These are phyloP conservation scores for Simalia tracyae DNA, from an alignment of 2,797 vertebrate species.

Conservation along the genomic window DNA sequence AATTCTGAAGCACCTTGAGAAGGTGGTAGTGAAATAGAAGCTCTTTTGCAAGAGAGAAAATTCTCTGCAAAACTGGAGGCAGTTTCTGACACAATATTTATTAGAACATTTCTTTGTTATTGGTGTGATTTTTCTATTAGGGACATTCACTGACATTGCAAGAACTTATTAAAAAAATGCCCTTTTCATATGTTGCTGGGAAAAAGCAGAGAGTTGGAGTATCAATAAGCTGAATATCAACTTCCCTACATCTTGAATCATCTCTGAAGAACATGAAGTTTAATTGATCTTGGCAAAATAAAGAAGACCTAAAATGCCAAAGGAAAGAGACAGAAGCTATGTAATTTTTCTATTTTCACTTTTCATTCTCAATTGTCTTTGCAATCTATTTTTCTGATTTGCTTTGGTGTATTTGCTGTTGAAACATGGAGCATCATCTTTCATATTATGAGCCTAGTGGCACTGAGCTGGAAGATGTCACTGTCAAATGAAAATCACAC, in stretches of 20 bases:
- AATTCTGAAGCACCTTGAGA: background rate
- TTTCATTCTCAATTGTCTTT: accelerated
- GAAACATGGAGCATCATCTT: background rate
- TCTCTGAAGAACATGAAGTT: background rate
- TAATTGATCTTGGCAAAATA: background rate
- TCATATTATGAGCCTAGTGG: background rate
- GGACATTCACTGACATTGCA: background rate
- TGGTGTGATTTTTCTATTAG: background rate
- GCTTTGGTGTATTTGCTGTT: background rate
- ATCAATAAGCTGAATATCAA: background rate
- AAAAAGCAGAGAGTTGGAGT: background rate
- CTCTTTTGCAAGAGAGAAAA: background rate
- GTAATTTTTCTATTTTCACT: background rate
- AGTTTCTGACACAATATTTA: background rate
- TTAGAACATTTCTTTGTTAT: background rate
- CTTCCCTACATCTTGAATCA: background rate
- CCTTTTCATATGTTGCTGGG: background rate
- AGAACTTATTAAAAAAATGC: background rate
- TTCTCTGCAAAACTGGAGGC: background rate
- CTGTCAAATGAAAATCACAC: slow-evolving; percentile 27
- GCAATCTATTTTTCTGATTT: background rate
- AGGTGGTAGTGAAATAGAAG: background rate
- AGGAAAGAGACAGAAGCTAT: background rate
- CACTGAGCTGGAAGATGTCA: background rate
- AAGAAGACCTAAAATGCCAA: background rate